A percentile compares a stretch with the other conserved stretches of the same genome.
phyloP scores from a whole-genome alignment of 2,888 invertebrate species.

The Autographa gamma region DNA sequence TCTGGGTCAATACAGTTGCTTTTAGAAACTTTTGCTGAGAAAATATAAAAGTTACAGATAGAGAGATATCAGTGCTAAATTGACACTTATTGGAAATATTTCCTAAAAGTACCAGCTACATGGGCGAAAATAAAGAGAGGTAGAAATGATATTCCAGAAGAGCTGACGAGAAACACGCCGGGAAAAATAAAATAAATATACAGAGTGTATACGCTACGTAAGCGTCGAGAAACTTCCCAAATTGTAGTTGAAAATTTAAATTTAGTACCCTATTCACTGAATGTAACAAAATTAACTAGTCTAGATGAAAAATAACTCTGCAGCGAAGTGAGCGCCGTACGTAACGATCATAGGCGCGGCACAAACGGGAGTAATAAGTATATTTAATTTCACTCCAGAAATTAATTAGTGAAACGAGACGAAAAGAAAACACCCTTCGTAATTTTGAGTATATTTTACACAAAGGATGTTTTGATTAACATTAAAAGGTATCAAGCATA shows the following conservation, averaged over 20 bases:
- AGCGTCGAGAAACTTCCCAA: conserved; percentile 24
- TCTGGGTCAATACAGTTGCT: conserved; percentile 47
- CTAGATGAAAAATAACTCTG: conserved; percentile 35
- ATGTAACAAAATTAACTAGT: conserved; percentile 35
- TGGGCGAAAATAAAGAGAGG: conserved; percentile 17
- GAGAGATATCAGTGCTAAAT: conserved; percentile 33
- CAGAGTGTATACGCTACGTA: conserved; percentile 16
- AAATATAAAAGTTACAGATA: conserved; percentile 42
- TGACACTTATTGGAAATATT: conserved; percentile 35
- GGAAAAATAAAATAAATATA: conserved; percentile 19
- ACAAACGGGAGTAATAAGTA: conserved; percentile 54
- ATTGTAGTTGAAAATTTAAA: conserved; percentile 41
- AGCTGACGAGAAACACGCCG: neutral
- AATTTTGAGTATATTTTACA: conserved; percentile 56
- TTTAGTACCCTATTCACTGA: conserved; percentile 33
- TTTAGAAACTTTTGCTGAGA: conserved; percentile 41
- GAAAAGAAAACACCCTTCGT: conserved; percentile 60
- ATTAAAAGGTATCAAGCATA: conserved; percentile 43
- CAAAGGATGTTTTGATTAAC: conserved; percentile 57
- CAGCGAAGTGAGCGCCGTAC: conserved; percentile 24
- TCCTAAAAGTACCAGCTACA: conserved; percentile 21
- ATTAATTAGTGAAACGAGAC: conserved; percentile 61
- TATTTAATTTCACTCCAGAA: conserved; percentile 59
- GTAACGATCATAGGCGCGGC: conserved; percentile 33
- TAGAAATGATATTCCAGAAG: conserved; percentile 10